Evolutionary conservation across 53 echinoderm and acorn worm species (phyloP).

Genomic region (Arbacia lixula): DNA sequence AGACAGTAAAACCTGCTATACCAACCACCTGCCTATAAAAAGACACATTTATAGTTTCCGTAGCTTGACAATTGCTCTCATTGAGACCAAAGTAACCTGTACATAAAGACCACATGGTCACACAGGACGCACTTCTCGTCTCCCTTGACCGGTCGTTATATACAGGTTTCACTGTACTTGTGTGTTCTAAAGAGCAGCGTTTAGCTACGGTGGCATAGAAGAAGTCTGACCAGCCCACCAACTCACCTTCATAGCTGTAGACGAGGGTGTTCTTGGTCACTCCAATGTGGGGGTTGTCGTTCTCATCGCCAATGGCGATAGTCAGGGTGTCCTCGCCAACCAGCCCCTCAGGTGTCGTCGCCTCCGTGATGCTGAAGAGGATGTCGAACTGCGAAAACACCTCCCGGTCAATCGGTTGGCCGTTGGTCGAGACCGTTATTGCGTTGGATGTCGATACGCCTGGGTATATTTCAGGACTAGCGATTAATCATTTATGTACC

Average conservation of each 20-base stretch:
- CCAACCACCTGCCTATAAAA: too few species aligned
- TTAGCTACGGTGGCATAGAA: too few species aligned
- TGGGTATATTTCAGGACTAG: not conserved
- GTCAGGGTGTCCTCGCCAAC: constrained; percentile 61
- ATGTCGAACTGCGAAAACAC: constrained; percentile 63
- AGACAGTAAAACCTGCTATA: too few species aligned
- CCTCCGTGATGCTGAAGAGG: constrained; percentile 50
- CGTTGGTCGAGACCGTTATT: constrained; percentile 10
- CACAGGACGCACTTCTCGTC: too few species aligned
- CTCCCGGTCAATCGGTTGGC: constrained; percentile 74
- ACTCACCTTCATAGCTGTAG: constrained; percentile 95
- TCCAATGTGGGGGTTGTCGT: constrained; percentile 83
- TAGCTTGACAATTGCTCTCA: too few species aligned
- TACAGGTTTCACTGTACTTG: too few species aligned
- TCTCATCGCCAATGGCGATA: constrained; percentile 68
- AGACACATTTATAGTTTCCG: too few species aligned
- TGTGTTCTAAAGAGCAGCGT: too few species aligned
- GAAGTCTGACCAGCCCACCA: too few species aligned
- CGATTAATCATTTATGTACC: not conserved
- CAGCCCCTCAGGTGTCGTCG: constrained; percentile 23
- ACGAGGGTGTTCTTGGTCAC: constrained; percentile 85
- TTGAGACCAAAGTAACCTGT: too few species aligned
- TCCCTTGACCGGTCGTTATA: too few species aligned
- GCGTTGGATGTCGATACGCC: not conserved
- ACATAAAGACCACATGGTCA: too few species aligned